A percentile compares a stretch with the other conserved stretches of the same genome.
Conservation (phyloP, 1,140 invertebrate species). For the Drosophila willistoni region DNA sequence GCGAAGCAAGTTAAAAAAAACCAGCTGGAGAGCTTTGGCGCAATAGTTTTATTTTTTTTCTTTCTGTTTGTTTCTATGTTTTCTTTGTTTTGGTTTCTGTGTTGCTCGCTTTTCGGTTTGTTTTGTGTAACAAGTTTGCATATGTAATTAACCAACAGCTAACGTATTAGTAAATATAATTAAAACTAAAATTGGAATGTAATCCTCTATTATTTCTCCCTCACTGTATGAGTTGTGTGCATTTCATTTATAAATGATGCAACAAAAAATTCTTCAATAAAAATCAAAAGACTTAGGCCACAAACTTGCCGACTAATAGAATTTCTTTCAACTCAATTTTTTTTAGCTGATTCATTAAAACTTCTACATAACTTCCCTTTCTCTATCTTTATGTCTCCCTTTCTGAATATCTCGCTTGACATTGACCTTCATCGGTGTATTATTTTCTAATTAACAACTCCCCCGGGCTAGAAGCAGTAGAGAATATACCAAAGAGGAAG, state of each 20-base stretch:
- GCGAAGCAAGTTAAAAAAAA: constrained; percentile 25
- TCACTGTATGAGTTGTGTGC: neutral
- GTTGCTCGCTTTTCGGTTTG: constrained; percentile 26
- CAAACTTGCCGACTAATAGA: constrained; percentile 25
- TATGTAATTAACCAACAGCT: constrained; percentile 72
- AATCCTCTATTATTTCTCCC: neutral
- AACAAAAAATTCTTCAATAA: constrained; percentile 26
- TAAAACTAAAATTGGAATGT: constrained; percentile 58
- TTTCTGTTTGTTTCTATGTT: constrained; percentile 44
- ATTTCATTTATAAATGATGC: constrained; percentile 34
- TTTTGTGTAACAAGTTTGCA: constrained; percentile 79
- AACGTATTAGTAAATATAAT: constrained; percentile 75
- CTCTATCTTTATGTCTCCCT: neutral
- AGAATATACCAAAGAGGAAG: constrained; percentile 11
- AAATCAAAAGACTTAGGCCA: constrained; percentile 51
- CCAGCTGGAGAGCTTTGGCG: constrained; percentile 45
- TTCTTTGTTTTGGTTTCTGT: constrained; percentile 37
- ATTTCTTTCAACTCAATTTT: neutral
- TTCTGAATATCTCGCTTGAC: constrained; percentile 37
- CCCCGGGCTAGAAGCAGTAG: constrained; percentile 7
- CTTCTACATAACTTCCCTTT: constrained; percentile 10
- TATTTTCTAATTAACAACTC: constrained; percentile 72
- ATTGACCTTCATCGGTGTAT: constrained; percentile 64
- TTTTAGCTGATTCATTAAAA: constrained; percentile 46
- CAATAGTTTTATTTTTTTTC: constrained; percentile 8